phyloP scores from a whole-genome alignment of 2,113 vertebrate species.

The Alligator sinensis region DNA sequence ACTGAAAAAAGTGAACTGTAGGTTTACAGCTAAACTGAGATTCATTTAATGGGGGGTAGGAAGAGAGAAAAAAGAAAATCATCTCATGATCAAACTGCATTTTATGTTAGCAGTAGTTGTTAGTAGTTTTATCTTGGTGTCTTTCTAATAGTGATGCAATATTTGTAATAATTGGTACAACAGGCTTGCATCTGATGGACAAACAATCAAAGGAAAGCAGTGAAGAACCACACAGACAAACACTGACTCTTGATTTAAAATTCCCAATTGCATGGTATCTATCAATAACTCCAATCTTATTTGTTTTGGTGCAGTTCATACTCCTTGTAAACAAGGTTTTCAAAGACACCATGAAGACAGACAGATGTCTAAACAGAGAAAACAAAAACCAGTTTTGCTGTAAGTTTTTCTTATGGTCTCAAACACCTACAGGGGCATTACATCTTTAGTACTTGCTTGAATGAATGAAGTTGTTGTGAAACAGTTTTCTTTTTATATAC shows the following conservation, averaged over 20 bases:
- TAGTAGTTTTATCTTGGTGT: neutral
- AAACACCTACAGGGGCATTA: neutral
- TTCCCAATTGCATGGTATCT: conserved; percentile 32
- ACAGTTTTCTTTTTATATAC: conserved; percentile 22
- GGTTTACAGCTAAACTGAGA: neutral
- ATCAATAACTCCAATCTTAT: conserved; percentile 43
- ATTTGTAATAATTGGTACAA: neutral
- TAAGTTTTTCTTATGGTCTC: neutral
- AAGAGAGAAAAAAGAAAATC: neutral
- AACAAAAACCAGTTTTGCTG: conserved; percentile 28
- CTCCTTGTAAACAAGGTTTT: conserved; percentile 52
- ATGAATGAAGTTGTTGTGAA: neutral
- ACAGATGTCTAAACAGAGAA: conserved; percentile 34
- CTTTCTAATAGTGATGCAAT: neutral
- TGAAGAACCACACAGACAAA: conserved; percentile 23
- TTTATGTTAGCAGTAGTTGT: neutral
- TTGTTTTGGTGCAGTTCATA: conserved; percentile 34
- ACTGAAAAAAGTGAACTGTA: neutral
- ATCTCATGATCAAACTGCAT: neutral
- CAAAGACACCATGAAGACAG: conserved; percentile 11
- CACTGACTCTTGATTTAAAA: conserved; percentile 32
- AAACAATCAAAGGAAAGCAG: neutral
- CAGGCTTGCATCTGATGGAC: neutral
- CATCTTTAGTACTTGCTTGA: neutral
- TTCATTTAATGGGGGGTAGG: neutral